Evolutionary conservation across 1,140 invertebrate genomes (phyloP), one percentile per base, ranked within the genome.

Genomic region (Macrostomum lignano): DNA sequence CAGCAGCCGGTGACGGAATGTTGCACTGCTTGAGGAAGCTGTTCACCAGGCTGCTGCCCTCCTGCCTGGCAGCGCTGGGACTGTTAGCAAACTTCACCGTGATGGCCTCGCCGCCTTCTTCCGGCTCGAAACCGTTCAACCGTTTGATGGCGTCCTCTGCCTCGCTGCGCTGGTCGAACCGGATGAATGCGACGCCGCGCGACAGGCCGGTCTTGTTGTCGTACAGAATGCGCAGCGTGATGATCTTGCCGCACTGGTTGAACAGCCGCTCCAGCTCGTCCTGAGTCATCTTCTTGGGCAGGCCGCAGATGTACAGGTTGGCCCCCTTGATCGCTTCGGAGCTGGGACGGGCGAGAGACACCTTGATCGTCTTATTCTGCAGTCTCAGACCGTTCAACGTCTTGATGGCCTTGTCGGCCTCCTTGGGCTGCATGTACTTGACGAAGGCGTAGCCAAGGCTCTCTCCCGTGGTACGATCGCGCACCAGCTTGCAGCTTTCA

Each of bases 11-110:
- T n/a, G n/a, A n/a, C n/a, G n/a, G n/a, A n/a, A n/a, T n/a, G n/a
- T n/a, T n/a, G n/a, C n/a, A n/a, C n/a, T n/a, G n/a, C n/a, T n/a
- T n/a, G n/a, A n/a, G n/a, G n/a, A n/a, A n/a, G n/a, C n/a, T n/a
- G n/a, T n/a, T n/a, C n/a, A n/a, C n/a, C n/a, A n/a, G n/a, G n/a
- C n/a, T n/a, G n/a, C n/a, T n/a, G n/a, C n/a, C n/a, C n/a, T n/a
- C n/a, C n/a, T n/a, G n/a, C n/a, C n/a, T n/a, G n/a, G n/a, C n/a
- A 3, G 19, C 26, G 26, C 13, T 13, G 10, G 40, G 51, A 25
- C 45, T 88, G 60, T 91, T 91, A 38, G 82, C 82, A 58, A 91
- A 91, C 62, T 93, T 91, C 41, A 93, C 82, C 25, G 77, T 84
- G 44, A 93, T 81, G 17, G 79, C 77, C 58, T 88, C 81, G 36